Conservation (phyloP, 2,888 invertebrate species). For the Sarcophaga subvicina region DNA sequence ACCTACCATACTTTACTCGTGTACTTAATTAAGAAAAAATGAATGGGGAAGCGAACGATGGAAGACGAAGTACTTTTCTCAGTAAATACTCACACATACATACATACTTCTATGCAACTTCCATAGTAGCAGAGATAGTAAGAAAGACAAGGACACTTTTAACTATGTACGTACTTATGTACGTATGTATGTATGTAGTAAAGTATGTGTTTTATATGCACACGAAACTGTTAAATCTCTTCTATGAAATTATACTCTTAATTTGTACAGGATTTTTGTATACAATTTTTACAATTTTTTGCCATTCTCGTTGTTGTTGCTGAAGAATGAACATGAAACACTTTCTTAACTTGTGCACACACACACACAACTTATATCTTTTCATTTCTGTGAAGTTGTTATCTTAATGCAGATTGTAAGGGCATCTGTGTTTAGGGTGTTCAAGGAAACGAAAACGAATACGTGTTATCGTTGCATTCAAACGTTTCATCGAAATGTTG, state of each 20-base stretch:
- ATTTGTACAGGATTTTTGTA: constrained; percentile 56
- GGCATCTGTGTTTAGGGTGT: neutral
- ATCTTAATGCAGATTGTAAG: neutral
- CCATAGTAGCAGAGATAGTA: too few relatives aligned
- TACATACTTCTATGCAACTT: neutral
- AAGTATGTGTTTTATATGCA: neutral
- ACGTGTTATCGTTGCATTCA: too few relatives aligned
- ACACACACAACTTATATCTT: neutral
- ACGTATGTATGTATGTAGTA: neutral
- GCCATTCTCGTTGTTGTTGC: neutral
- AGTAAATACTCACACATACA: neutral
- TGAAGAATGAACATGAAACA: neutral
- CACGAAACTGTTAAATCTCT: constrained; percentile 28
- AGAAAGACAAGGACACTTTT: neutral
- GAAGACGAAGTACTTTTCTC: neutral
- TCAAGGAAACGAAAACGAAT: too few relatives aligned
- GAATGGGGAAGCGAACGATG: too few relatives aligned
- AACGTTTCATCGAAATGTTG: too few relatives aligned
- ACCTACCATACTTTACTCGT: neutral
- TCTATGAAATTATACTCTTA: constrained; percentile 58
- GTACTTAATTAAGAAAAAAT: constrained; percentile 59
- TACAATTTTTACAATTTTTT: neutral
- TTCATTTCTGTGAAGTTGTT: neutral
- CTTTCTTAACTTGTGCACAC: neutral
- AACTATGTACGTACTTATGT: neutral